Evolutionary conservation across 2,888 invertebrate species (phyloP).

Genomic region (Scaptodrosophila latifasciaeformis): DNA sequence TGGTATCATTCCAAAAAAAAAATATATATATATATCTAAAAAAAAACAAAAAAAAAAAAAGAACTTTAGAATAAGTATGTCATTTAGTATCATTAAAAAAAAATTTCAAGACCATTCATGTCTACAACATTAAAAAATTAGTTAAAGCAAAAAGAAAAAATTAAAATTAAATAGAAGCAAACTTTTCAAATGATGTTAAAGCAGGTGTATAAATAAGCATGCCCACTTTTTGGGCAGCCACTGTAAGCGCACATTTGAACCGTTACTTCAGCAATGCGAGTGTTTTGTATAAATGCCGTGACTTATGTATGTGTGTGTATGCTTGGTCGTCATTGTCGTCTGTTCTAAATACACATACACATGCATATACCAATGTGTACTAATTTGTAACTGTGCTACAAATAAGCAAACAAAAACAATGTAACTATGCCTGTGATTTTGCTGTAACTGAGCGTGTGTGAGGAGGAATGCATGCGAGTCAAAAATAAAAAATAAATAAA

Average conservation of each 20-base stretch:
- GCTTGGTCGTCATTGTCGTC: conserved; percentile 23
- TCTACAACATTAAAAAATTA: no score
- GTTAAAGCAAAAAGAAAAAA: no score
- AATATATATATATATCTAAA: not conserved
- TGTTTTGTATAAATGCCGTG: no score
- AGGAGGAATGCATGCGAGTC: no score
- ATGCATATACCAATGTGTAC: no score
- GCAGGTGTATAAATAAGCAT: no score
- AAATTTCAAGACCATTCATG: conserved; percentile 14
- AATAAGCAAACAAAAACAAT: no score
- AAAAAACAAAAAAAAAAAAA: conserved; percentile 6
- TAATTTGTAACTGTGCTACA: conserved; percentile 15
- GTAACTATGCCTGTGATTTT: conserved; percentile 42
- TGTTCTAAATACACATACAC: conserved; percentile 25
- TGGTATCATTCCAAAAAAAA: conserved; percentile 43
- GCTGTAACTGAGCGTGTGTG: conserved; percentile 21
- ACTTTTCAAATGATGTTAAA: no score
- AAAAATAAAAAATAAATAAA: no score
- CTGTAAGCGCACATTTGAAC: conserved; percentile 10
- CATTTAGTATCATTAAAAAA: conserved; percentile 8
- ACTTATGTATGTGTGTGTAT: conserved; percentile 6
- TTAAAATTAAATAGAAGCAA: no score
- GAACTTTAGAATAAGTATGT: conserved; percentile 16
- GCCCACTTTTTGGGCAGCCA: no score
- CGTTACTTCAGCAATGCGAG: no score